phyloP scores from a whole-genome alignment of 2,888 invertebrate genomes.

The Calliopum simillimum region DNA sequence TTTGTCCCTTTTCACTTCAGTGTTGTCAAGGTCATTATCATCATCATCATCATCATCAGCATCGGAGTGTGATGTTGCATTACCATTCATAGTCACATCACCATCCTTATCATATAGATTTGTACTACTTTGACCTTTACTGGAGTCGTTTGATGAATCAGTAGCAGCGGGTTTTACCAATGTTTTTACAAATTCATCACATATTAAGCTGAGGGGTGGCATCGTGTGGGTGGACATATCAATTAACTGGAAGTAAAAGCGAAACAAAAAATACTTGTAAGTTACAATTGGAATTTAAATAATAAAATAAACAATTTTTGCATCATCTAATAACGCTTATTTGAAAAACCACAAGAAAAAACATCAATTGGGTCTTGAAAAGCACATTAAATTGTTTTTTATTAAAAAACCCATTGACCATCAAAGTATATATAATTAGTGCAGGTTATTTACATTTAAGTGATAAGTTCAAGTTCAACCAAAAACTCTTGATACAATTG shows the following conservation, averaged over 20 bases:
- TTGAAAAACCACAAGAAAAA: too few relatives aligned
- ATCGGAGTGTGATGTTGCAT: conserved; percentile 30
- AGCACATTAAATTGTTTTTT: too few relatives aligned
- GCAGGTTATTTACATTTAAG: too few relatives aligned
- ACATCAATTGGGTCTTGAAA: too few relatives aligned
- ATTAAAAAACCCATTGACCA: too few relatives aligned
- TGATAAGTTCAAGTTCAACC: too few relatives aligned
- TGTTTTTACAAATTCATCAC: conserved; percentile 60
- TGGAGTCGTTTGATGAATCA: conserved; percentile 39
- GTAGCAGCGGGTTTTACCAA: conserved; percentile 52
- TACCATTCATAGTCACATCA: conserved; percentile 45
- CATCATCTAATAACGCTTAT: too few relatives aligned
- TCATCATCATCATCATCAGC: conserved; percentile 45
- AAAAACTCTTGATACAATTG: too few relatives aligned
- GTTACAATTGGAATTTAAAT: conserved; percentile 14
- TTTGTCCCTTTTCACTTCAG: background rate
- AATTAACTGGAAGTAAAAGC: conserved; percentile 60
- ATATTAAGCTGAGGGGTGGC: conserved; percentile 63
- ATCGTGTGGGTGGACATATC: conserved; percentile 65
- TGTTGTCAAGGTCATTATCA: conserved; percentile 47
- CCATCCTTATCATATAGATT: conserved; percentile 47
- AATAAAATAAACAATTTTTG: background rate
- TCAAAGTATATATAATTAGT: too few relatives aligned
- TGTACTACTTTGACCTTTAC: conserved; percentile 25
- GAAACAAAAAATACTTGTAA: conserved; percentile 26